A percentile compares a stretch with the other conserved stretches of the same genome.
These are phyloP conservation scores for Pocillopora damicornis DNA, from an alignment of 64 coral and sea anemone species.

Conservation along the genomic window DNA sequence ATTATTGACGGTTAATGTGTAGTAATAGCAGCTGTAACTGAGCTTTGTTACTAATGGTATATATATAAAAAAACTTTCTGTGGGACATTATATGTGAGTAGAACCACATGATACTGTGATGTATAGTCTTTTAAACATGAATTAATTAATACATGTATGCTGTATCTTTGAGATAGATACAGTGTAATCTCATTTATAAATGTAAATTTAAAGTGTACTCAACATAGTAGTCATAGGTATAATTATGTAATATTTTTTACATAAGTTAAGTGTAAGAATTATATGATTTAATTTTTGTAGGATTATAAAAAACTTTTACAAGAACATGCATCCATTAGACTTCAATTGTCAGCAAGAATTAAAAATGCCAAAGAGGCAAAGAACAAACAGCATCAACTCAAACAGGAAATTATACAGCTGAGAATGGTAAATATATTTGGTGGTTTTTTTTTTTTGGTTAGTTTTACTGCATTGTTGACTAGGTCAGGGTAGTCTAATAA, in stretches of 20 bases:
- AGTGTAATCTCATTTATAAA: background rate
- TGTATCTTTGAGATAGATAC: too few relatives aligned
- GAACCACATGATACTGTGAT: too few relatives aligned
- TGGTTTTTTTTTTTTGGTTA: too few relatives aligned
- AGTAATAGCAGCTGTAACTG: too few relatives aligned
- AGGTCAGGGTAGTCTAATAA: too few relatives aligned
- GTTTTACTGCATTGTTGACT: too few relatives aligned
- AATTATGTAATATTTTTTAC: background rate
- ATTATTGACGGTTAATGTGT: too few relatives aligned
- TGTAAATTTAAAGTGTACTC: background rate
- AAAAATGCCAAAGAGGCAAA: background rate
- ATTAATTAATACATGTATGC: too few relatives aligned
- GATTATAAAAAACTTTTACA: constrained; percentile 18
- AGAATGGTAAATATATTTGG: constrained; percentile 23
- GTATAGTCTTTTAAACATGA: too few relatives aligned
- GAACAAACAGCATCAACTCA: background rate
- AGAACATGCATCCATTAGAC: constrained; percentile 12
- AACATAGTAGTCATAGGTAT: background rate
- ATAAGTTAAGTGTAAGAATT: background rate
- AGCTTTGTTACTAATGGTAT: too few relatives aligned
- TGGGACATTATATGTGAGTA: too few relatives aligned
- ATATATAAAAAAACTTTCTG: too few relatives aligned
- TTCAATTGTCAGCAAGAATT: background rate
- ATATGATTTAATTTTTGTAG: background rate
- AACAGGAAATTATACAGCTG: constrained; percentile 25